Percentiles rank a stretch among this genome's conserved stretches.
Evolutionary conservation across 1,140 invertebrate genomes (phyloP).

Genomic region (Hycleus phaleratus): DNA sequence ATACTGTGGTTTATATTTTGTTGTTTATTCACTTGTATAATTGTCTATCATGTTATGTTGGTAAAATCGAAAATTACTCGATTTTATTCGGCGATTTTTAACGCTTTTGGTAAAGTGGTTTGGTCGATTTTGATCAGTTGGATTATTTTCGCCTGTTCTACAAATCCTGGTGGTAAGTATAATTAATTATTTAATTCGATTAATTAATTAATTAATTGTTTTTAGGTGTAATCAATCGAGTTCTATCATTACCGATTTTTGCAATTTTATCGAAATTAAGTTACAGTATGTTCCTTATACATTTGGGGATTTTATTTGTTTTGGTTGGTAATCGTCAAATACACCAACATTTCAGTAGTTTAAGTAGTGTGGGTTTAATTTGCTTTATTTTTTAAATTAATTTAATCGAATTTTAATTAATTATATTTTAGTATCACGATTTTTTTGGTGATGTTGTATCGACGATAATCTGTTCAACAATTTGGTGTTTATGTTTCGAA

Average conservation of each 20-base stretch:
- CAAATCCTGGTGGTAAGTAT: neutral
- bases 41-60: neutral
- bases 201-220: neutral
- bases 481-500: too few relatives aligned
- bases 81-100: neutral
- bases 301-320: neutral
- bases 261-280: neutral
- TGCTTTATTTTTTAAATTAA: neutral
- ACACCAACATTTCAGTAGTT: neutral
- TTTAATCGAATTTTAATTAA: too few relatives aligned
- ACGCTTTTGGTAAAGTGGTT: neutral
- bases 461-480: too few relatives aligned
- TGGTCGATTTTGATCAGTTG: constrained; percentile 1
- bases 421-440: too few relatives aligned
- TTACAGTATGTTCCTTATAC: constrained; percentile 4
- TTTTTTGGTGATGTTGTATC: too few relatives aligned
- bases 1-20: neutral
- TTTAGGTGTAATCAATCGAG: neutral
- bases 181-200: neutral
- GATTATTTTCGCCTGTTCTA: constrained; percentile 1
- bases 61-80: neutral
- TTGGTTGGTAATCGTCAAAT: neutral
- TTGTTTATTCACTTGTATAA: neutral
- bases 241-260: constrained; percentile 1
- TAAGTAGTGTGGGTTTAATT: neutral